These are phyloP conservation scores for Lysandra bellargus DNA, from an alignment of 2,888 invertebrate species.

Conservation along the genomic window DNA sequence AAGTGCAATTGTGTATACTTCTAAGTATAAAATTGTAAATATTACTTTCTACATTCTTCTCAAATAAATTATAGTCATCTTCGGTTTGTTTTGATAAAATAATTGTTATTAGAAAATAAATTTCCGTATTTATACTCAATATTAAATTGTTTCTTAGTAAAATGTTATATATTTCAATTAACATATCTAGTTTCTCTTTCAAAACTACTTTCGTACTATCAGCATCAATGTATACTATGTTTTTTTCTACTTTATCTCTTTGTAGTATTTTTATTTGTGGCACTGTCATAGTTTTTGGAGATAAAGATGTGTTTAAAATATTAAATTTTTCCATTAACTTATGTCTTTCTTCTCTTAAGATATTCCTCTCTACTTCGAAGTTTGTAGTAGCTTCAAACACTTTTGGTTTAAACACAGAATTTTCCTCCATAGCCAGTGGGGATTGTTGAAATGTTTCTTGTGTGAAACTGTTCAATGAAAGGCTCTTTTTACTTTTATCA, in stretches of 20 bases:
- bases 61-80: constrained; percentile 53
- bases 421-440: constrained; percentile 59
- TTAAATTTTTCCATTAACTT: constrained; percentile 75
- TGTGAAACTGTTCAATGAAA: constrained; percentile 63
- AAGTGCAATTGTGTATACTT: constrained; percentile 85
- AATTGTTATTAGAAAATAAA: constrained; percentile 85
- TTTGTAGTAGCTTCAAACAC: constrained; percentile 56
- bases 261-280: constrained; percentile 63
- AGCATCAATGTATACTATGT: constrained; percentile 59
- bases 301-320: constrained; percentile 56
- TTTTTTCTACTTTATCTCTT: constrained; percentile 53
- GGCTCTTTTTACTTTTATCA: constrained; percentile 59
- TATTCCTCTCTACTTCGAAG: constrained; percentile 66
- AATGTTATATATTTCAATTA: constrained; percentile 80
- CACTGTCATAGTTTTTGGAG: constrained; percentile 50
- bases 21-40: constrained; percentile 61
- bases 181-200: constrained; percentile 74
- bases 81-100: constrained; percentile 76
- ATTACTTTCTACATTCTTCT: constrained; percentile 50
- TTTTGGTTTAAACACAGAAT: constrained; percentile 63
- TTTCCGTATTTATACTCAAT: constrained; percentile 83
- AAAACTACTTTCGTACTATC: constrained; percentile 69
- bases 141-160: constrained; percentile 82
- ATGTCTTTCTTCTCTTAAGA: constrained; percentile 69
- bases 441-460: constrained; percentile 62